Evolutionary conservation across 1,140 invertebrate genomes (phyloP).

Genomic region (Drosophila kepulauana): DNA sequence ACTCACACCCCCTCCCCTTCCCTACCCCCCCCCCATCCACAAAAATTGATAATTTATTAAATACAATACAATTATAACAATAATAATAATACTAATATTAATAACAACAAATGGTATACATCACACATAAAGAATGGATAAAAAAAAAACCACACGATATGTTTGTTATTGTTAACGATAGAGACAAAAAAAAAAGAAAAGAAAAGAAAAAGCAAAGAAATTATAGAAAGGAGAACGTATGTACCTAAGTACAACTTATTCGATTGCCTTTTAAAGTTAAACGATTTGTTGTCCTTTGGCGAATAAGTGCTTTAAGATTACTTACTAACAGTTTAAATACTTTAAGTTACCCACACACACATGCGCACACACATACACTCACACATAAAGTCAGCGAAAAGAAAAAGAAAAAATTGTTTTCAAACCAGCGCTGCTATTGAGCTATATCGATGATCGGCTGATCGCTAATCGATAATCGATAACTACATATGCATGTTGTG

Average conservation of each 20-base stretch:
- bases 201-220: no score
- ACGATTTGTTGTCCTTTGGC: constrained; percentile 38
- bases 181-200: constrained; percentile 6
- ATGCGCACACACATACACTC: neutral
- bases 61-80: neutral
- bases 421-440: neutral
- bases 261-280: constrained; percentile 47
- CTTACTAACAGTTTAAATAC: constrained; percentile 12
- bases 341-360: constrained; percentile 7
- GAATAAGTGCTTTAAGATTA: constrained; percentile 38
- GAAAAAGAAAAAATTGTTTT: neutral
- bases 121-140: neutral
- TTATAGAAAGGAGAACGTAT: constrained; percentile 6
- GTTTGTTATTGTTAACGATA: constrained; percentile 48
- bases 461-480: neutral
- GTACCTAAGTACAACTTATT: constrained; percentile 47
- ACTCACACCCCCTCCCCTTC: neutral
- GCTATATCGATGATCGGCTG: neutral
- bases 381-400: neutral
- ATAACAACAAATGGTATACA: constrained; percentile 1
- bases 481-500: neutral
- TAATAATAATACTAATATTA: neutral
- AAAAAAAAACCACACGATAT: constrained; percentile 16
- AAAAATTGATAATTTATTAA: constrained; percentile 1
- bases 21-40: neutral